Base-by-base conservation (phyloP, 1,140 invertebrate genomes). In the Drosophila takahashii region DNA sequence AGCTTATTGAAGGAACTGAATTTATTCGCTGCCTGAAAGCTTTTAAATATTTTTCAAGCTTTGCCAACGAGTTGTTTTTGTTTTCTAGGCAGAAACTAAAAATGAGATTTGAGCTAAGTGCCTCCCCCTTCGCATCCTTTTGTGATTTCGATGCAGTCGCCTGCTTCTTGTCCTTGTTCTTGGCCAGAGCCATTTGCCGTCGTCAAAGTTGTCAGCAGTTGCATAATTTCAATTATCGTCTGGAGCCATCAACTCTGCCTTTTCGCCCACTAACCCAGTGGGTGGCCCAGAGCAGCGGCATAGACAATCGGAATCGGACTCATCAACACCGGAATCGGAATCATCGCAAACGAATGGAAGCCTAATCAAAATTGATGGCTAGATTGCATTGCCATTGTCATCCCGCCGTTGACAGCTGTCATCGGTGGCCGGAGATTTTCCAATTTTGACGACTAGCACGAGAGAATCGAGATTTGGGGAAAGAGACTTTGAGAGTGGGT, bases 281-380 rank as follows among this genome's bases (percentile, higher is more conserved):
- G 7, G 6, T 34, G n/a, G 22, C 18, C 13, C 10, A 6, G 22
- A 26, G 18, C 34, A 39, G 3, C 7, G 8, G 2, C 29, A 32
- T n/a, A n/a, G n/a, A n/a, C n/a, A n/a, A n/a, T 8, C 29, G 29
- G 4, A 2, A 3, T 29, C 27, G 34, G 10, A 3, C 22, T 22
- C 22, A 22, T 22, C 22, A 22, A 22, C 22, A 36, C 9, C 4
- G 34, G 10, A 3, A 36, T 36, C 34, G 34, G n/a, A 51, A 22
- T 13, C 56, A 29, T 34, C 34, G 16, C 34, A 9, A 18, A 39
- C 37, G 42, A 56, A 34, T 48, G 67, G 42, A 44, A 45, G 50
- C 47, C 79, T 86, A 86, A 86, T 86, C 83, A 86, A 76, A 87
- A 86, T 89, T 86, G 83, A 86, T 79, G 78, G 75, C 18, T 75